These are phyloP conservation scores for Trochalopteron elliotii DNA, from an alignment of 2,113 vertebrate species.

Conservation along the genomic window DNA sequence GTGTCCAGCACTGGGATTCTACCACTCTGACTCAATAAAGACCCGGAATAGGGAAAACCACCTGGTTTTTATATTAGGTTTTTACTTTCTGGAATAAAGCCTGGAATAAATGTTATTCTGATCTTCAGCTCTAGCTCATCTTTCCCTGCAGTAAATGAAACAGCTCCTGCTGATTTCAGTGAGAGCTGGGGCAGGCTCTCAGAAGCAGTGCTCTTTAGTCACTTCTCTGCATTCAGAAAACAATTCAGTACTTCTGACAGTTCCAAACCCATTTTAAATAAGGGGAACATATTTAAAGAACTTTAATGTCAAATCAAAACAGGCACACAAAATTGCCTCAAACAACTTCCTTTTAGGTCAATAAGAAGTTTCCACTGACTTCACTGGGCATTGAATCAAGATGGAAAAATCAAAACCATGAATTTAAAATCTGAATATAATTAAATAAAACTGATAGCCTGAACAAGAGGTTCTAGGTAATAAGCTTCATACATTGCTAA, in stretches of 20 bases:
- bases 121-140: background rate
- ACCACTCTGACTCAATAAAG: background rate
- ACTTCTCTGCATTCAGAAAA: background rate
- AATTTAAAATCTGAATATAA: background rate
- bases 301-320: background rate
- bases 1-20: background rate
- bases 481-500: background rate
- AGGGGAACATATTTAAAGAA: background rate
- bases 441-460: background rate
- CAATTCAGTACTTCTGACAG: background rate
- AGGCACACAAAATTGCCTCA: background rate
- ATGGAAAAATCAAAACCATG: background rate
- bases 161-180: background rate
- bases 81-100: conserved; percentile 19
- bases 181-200: background rate
- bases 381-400: background rate
- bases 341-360: background rate
- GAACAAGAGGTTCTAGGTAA: background rate
- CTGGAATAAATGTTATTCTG: background rate
- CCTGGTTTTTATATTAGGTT: background rate
- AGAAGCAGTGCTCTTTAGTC: background rate
- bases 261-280: background rate
- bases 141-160: background rate
- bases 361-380: background rate
- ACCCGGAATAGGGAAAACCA: background rate